phyloP scores from a whole-genome alignment of 2,113 vertebrate species.

The Sinocyclocheilus anshuiensis region DNA sequence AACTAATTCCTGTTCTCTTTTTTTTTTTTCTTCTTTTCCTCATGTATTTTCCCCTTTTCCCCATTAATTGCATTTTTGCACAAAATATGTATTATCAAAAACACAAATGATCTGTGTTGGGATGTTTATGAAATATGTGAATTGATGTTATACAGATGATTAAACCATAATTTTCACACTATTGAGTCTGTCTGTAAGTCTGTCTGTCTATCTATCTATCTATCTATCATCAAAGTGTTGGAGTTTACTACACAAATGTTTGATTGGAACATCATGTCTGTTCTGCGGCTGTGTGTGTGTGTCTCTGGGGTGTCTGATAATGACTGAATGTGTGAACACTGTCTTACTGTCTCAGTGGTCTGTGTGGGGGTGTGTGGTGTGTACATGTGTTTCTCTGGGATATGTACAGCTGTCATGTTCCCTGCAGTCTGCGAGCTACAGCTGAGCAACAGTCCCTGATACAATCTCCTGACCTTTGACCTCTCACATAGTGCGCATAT shows the following conservation, averaged over 20 bases:
- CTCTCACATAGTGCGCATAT: not conserved
- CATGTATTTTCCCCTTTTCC: not conserved
- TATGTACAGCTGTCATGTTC: conserved; percentile 25
- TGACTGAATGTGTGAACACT: conserved; percentile 22
- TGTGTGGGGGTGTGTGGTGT: not conserved
- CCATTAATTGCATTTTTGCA: conserved; percentile 39
- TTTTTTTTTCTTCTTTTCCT: not conserved
- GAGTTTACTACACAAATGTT: too few relatives aligned
- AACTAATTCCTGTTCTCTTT: not conserved
- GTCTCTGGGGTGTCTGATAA: not conserved
- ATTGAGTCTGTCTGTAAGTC: conserved; percentile 10
- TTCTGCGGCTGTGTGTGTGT: not conserved
- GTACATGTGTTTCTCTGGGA: conserved; percentile 21
- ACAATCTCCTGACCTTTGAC: conserved; percentile 36
- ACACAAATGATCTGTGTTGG: conserved; percentile 12
- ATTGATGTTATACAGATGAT: conserved; percentile 37
- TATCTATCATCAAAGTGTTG: conserved; percentile 37
- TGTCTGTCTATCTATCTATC: not conserved
- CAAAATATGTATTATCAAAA: conserved; percentile 25
- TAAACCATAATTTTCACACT: conserved; percentile 45
- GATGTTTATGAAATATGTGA: conserved; percentile 34
- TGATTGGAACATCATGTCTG: too few relatives aligned
- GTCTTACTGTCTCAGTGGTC: not conserved
- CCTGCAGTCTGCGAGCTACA: conserved; percentile 22
- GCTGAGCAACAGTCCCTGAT: conserved; percentile 21